Evolutionary conservation across 2,797 vertebrate genomes (phyloP).

Genomic region (Sylvia borin): DNA sequence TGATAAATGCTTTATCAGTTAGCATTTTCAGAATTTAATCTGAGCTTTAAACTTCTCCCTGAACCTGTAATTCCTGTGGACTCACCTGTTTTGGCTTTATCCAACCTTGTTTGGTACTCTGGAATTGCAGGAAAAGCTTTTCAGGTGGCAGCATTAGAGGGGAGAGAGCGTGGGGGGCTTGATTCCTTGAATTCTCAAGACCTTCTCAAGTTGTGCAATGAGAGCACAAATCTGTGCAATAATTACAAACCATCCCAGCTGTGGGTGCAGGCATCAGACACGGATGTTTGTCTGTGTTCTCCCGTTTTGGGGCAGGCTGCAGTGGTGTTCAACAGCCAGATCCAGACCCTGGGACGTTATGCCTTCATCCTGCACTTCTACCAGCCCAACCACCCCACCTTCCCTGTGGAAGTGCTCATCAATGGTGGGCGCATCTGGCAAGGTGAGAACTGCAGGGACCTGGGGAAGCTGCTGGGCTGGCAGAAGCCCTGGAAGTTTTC

Average conservation of each 20-base stretch:
- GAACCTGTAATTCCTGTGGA: neutral
- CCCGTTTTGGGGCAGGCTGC: constrained; percentile 78
- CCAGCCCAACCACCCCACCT: constrained; percentile 88
- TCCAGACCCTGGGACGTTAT: constrained; percentile 87
- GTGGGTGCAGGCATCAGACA: accelerated
- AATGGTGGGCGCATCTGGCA: constrained; percentile 91
- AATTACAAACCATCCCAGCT: too few relatives aligned
- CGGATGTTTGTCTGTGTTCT: neutral
- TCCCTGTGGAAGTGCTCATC: constrained; percentile 85
- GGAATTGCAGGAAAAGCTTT: neutral
- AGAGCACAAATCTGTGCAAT: neutral
- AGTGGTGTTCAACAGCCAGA: constrained; percentile 81
- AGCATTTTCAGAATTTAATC: neutral
- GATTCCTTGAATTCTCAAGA: neutral
- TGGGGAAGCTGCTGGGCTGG: neutral
- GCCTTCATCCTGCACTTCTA: constrained; percentile 93
- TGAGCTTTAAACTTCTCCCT: neutral
- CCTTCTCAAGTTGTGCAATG: neutral
- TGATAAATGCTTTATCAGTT: neutral
- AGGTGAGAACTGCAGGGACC: constrained; percentile 72
- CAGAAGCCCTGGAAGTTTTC: neutral
- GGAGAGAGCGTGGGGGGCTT: neutral
- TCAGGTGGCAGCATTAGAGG: neutral
- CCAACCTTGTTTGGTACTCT: neutral
- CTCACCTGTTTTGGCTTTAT: neutral